A percentile compares a stretch with the other conserved stretches of the same genome.
Conservation (phyloP, 2,888 invertebrate genomes). For the Lycaena phlaeas region DNA sequence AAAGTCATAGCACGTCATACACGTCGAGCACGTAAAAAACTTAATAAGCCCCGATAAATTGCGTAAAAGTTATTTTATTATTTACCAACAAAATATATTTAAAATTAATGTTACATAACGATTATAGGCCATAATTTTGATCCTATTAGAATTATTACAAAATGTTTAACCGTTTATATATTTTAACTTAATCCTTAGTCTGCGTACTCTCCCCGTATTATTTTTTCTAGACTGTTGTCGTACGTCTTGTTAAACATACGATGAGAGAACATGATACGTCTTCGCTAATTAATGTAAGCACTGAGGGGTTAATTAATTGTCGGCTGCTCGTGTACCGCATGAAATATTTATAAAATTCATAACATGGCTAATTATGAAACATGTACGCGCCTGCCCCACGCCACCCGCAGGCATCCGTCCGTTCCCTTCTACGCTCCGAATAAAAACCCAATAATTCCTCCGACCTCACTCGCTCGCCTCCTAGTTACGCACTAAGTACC, state of each 20-base stretch:
- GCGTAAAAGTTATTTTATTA: no score
- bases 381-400: constrained; percentile 45
- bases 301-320: constrained; percentile 65
- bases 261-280: constrained; percentile 51
- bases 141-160: no score
- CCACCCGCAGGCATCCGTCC: constrained; percentile 53
- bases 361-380: constrained; percentile 64
- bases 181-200: no score
- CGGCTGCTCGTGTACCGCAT: constrained; percentile 53
- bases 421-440: constrained; percentile 28
- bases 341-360: constrained; percentile 71
- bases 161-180: no score
- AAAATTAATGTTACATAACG: no score
- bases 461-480: constrained; percentile 23
- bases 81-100: no score
- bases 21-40: no score
- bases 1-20: no score
- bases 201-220: constrained; percentile 6
- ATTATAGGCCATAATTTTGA: no score
- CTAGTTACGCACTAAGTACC: constrained; percentile 20
- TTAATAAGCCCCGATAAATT: no score
- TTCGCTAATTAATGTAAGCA: constrained; percentile 63
- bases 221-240: constrained; percentile 14
- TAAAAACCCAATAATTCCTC: constrained; percentile 45
- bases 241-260: constrained; percentile 48